Base-by-base conservation (phyloP, 2,888 invertebrate genomes). In the Schizotus pectinicornis region DNA sequence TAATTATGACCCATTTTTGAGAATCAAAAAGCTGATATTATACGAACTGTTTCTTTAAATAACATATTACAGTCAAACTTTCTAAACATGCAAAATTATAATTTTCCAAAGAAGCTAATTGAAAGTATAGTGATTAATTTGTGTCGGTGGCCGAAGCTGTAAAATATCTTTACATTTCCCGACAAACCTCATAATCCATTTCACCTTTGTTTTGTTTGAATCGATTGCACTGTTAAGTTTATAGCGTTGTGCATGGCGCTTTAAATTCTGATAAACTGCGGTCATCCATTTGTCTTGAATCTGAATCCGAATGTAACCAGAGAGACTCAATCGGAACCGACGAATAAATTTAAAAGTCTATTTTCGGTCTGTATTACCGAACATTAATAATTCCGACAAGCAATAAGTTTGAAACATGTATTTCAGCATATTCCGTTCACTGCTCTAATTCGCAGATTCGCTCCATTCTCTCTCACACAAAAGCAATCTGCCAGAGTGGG, bases 291-390 rank as follows among this genome's bases (percentile, higher is more conserved):
- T 73, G 71, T 73, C 72, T 72, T 64, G 64, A 66, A 50, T 63
- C 67, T 67, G 69, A 65, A 67, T 67, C 61, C 63, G 71, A 72
- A 74, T 73, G 69, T 72, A 71, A 72, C 68, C 69, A 68, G 67
- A 67, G 66, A 68, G 70, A 70, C 73, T 71, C 72, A 69, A 70
- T 72, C 70, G 70, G 65, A 69, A 71, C 67, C 70, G 69, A 68
- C 67, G 71, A 74, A 74, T 75, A 75, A 74, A 76, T 74, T 75
- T 73, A 69, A 72, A 73, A 74, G 74, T 76, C 74, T 72, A 75
- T 75, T 75, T 73, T 72, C 74, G 64, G 72, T 72, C 72, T 69
- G 70, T 72, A 76, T 75, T 75, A 75, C 74, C 64, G 70, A 71
- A 70, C 75, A 76, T 76, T 74, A 72, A 75, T 76, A 76, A 75